Conservation (phyloP, 2,797 vertebrate genomes). For the Liasis olivaceus region DNA sequence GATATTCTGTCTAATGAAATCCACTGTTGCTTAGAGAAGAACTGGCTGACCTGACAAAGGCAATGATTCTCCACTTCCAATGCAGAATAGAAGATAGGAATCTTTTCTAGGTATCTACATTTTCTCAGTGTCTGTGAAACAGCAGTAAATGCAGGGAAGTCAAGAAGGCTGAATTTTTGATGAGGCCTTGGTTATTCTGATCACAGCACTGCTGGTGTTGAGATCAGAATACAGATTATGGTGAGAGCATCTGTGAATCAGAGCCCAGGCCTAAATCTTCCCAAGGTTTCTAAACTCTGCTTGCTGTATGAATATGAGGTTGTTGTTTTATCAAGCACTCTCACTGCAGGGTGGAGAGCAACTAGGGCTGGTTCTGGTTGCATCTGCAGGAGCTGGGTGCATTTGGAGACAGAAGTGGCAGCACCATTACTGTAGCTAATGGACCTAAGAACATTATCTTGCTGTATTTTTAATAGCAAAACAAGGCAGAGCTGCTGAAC, state of each 20-base stretch:
- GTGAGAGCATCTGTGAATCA: conserved; percentile 57
- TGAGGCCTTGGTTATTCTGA: conserved; percentile 91
- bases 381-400: conserved; percentile 23
- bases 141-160: conserved; percentile 78
- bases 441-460: conserved; percentile 31
- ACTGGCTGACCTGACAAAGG: background rate
- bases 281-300: conserved; percentile 52
- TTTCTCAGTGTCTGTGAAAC: conserved; percentile 12
- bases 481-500: conserved; percentile 12
- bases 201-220: conserved; percentile 80
- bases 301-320: conserved; percentile 33
- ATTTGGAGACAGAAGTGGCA: conserved; percentile 28
- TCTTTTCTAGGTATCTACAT: background rate
- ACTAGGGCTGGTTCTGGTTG: background rate
- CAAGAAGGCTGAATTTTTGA: conserved; percentile 91
- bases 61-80: background rate
- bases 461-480: conserved; percentile 35
- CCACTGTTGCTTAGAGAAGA: background rate
- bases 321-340: conserved; percentile 26
- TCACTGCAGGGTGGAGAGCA: conserved; percentile 9
- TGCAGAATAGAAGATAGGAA: background rate
- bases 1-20: background rate
- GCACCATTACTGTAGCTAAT: conserved; percentile 28
- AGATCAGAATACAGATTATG: conserved; percentile 82
- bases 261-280: conserved; percentile 64